A percentile compares a stretch with the other conserved stretches of the same genome.
These are phyloP conservation scores for Eremobia ochroleuca DNA, from an alignment of 2,888 invertebrate species.

Conservation along the genomic window DNA sequence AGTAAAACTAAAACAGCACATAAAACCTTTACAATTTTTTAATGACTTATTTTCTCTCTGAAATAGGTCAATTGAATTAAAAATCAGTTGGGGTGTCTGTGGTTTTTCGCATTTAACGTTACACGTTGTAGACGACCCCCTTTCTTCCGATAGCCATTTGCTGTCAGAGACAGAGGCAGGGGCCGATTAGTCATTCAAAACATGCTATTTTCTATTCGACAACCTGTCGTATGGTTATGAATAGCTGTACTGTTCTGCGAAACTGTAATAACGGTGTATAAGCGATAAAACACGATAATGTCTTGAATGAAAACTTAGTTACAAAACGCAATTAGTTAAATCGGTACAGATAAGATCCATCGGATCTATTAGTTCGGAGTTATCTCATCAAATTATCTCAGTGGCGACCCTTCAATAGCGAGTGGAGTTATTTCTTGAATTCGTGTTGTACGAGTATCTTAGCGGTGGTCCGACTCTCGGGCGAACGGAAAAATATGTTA, in stretches of 20 bases:
- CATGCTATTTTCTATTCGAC: not conserved
- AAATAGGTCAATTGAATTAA: too few relatives aligned
- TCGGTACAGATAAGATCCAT: constrained; percentile 81
- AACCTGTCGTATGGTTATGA: not conserved
- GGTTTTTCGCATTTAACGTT: too few relatives aligned
- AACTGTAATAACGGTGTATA: constrained; percentile 62
- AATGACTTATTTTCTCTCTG: too few relatives aligned
- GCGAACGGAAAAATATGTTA: constrained; percentile 58
- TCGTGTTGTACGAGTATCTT: constrained; percentile 73
- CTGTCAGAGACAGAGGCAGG: not conserved
- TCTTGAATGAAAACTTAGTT: constrained; percentile 76
- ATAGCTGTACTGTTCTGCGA: not conserved
- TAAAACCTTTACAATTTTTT: too few relatives aligned
- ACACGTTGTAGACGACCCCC: not conserved
- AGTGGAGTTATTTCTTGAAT: constrained; percentile 76
- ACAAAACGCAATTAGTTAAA: constrained; percentile 84
- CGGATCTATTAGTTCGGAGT: constrained; percentile 78
- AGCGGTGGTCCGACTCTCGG: constrained; percentile 62
- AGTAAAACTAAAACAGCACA: too few relatives aligned
- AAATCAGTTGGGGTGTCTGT: too few relatives aligned
- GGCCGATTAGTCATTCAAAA: not conserved
- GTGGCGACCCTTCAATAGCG: constrained; percentile 57
- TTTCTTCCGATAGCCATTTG: not conserved
- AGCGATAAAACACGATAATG: constrained; percentile 67
- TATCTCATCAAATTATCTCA: constrained; percentile 77